Base-by-base conservation (phyloP, 2,797 vertebrate species). In the Sphenodon punctatus region DNA sequence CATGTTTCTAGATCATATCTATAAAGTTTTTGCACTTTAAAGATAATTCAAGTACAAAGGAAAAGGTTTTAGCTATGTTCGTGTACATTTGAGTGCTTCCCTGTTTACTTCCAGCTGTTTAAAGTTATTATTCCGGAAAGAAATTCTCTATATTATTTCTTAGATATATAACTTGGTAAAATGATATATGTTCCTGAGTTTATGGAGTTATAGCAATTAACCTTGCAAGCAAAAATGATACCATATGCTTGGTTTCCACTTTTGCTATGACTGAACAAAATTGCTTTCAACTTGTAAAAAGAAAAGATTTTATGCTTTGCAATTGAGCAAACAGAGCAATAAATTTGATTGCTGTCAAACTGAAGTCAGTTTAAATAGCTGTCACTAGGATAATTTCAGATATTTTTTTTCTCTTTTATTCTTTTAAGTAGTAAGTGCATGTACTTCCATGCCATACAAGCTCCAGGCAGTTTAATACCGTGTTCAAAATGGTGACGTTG, bases 231-330 rank as follows among this genome's bases (percentile, higher is more conserved):
- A 80, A 78, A 82, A 76, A 23, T 70, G 75, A 76, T 85, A 56
- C 78, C 34, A 88, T 91, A 65, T 65, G 49, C 72, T 78, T 60
- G 75, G 34, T 75, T 87, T 80, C 53, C 82, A 79, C 81, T 80
- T 55, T 82, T 86, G 68, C 32, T 89, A 4, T 79, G 61, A 65
- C 45, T 56, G 46, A 85, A 74, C 30, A 75, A 32, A n/a, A 84
- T 75, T 80, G 87, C 38, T 86, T 70, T 88, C 80, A 88, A 48
- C 15, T 70, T 85, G 48, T 79, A 73, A 82, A 30, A 61, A 78
- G 42, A 79, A 82, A 60, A 68, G 5, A 69, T 75, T 86, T 79
- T 89, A 73, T 77, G 34, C 36, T 69, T 87, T 58, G 42, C 58
- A 67, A 78, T 38, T 85, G 66, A 42, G 56, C 82, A 79, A 87